Percentiles rank a stretch among this genome's conserved stretches.
Evolutionary conservation across 2,113 vertebrate species (phyloP).

Genomic region (Cnemophilus loriae): DNA sequence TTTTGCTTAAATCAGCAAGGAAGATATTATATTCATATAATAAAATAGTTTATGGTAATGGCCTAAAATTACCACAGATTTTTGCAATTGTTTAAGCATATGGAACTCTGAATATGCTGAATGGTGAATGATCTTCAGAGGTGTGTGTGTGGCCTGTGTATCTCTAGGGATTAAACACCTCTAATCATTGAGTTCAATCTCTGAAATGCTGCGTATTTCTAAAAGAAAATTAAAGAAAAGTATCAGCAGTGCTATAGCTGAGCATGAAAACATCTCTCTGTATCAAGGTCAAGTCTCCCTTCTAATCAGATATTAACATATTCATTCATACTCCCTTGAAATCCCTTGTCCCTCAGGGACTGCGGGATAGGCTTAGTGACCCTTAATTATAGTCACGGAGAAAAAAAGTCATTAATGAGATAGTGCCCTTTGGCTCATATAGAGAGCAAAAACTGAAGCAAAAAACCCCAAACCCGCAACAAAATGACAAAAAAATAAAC

Average conservation of each 20-base stretch:
- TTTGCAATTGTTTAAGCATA: neutral
- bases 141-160: neutral
- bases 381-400: neutral
- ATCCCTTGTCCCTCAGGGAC: neutral
- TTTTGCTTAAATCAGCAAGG: neutral
- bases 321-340: neutral
- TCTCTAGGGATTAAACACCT: neutral
- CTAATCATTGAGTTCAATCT: neutral
- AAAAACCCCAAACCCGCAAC: neutral
- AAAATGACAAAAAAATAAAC: neutral
- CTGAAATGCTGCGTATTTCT: neutral
- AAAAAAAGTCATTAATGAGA: neutral
- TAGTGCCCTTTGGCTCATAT: neutral
- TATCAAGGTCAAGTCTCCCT: neutral
- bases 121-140: neutral
- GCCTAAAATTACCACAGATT: neutral
- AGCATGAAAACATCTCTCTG: neutral
- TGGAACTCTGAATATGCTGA: neutral
- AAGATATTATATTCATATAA: neutral
- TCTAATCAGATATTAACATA: constrained; percentile 18
- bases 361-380: neutral
- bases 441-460: neutral
- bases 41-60: neutral
- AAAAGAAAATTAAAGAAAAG: neutral
- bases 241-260: neutral